Percentiles rank a stretch among this genome's conserved stretches.
phyloP scores from a whole-genome alignment of 2,113 vertebrate genomes.

The Mustelus asterias region DNA sequence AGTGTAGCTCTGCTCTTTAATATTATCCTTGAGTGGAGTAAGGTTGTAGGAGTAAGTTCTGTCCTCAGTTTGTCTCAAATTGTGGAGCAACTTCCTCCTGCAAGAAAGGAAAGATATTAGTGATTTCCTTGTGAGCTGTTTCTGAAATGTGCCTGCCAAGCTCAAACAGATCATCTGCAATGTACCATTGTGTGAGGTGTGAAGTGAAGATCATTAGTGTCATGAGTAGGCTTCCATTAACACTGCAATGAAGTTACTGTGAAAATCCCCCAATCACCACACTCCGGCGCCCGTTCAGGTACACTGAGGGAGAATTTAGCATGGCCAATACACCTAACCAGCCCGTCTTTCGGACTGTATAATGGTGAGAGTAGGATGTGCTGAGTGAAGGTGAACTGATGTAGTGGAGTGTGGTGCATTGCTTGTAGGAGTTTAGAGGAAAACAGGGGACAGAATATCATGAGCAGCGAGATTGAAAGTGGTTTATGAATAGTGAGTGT shows the following conservation, averaged over 20 bases:
- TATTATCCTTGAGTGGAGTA: not conserved
- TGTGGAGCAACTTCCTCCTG: not conserved
- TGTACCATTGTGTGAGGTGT: too few relatives aligned
- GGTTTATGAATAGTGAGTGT: not conserved
- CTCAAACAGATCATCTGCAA: not conserved
- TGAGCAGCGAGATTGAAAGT: not conserved
- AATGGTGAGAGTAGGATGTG: not conserved
- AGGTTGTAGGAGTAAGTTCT: not conserved
- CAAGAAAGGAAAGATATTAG: not conserved
- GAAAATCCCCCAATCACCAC: too few relatives aligned
- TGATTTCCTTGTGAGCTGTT: not conserved
- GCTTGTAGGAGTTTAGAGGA: not conserved
- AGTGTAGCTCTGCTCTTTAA: not conserved
- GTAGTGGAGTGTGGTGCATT: not conserved
- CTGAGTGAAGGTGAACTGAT: not conserved
- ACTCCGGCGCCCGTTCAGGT: too few relatives aligned
- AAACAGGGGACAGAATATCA: not conserved
- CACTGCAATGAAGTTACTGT: too few relatives aligned
- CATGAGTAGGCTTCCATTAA: too few relatives aligned
- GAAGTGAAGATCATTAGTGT: too few relatives aligned
- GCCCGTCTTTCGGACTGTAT: too few relatives aligned
- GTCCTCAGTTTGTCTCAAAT: not conserved
- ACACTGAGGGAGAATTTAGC: too few relatives aligned
- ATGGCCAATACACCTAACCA: too few relatives aligned
- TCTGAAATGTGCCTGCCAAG: not conserved